Percentiles rank a stretch among this genome's conserved stretches.
Conservation (phyloP, 1,140 invertebrate genomes). For the Brevipalpus yothersi region DNA sequence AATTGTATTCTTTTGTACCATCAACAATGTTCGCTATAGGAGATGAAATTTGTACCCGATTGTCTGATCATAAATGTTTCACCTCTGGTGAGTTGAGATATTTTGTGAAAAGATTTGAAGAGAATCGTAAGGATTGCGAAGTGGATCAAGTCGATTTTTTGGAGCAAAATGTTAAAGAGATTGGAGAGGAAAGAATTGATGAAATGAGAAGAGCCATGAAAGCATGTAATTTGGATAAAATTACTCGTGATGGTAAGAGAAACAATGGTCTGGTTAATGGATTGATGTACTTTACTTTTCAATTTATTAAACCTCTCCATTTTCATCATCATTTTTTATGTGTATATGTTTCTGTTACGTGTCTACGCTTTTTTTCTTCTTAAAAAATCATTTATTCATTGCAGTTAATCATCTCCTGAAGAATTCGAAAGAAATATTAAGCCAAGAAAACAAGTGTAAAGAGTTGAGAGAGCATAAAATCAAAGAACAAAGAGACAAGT, state of each 20-base stretch:
- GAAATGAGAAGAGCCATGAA: neutral
- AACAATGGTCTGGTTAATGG: neutral
- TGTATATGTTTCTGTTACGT: neutral
- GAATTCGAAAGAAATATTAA: neutral
- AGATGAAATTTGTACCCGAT: neutral
- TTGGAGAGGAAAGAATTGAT: neutral
- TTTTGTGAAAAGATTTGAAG: neutral
- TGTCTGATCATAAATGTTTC: neutral
- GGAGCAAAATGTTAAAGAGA: neutral
- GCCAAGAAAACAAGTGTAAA: neutral
- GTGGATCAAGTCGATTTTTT: neutral
- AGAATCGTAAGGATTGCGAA: neutral
- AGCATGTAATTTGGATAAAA: neutral
- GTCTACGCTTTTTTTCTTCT: neutral
- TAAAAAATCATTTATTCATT: neutral
- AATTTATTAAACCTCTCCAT: neutral
- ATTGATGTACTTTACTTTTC: neutral
- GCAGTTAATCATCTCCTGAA: neutral
- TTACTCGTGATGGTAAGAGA: neutral
- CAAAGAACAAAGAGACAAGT: neutral
- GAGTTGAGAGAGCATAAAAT: neutral
- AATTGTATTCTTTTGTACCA: neutral
- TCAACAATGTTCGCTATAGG: constrained; percentile 23
- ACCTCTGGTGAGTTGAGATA: neutral
- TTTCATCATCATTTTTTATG: neutral